Percentiles rank a stretch among this genome's conserved stretches.
Evolutionary conservation across 2,888 invertebrate genomes (phyloP).

Genomic region (Antheraea yamamai): DNA sequence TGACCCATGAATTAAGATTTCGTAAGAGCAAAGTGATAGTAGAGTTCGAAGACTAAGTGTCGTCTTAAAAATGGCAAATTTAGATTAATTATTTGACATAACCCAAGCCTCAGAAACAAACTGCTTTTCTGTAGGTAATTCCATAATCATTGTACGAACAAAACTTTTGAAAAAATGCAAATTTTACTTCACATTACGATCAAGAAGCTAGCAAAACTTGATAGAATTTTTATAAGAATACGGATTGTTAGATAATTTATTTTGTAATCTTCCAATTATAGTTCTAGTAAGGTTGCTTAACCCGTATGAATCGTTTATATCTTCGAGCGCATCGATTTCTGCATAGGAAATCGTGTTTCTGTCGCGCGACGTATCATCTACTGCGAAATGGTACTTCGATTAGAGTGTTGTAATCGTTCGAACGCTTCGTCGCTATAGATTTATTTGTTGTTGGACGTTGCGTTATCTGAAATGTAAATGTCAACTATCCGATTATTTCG

Average conservation of each 20-base stretch:
- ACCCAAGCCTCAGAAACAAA: no score
- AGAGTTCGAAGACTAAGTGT: no score
- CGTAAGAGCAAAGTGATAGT: no score
- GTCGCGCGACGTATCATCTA: not conserved
- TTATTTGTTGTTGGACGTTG: not conserved
- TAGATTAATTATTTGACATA: no score
- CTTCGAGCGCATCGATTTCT: not conserved
- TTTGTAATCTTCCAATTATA: not conserved
- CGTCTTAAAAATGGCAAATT: no score
- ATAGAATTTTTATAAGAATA: no score
- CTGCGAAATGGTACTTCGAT: not conserved
- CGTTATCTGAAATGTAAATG: conserved; percentile 7
- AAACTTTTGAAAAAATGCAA: no score
- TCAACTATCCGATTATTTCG: not conserved
- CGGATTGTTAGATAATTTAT: not conserved
- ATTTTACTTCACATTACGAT: no score
- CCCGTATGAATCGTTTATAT: not conserved
- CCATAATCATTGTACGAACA: no score
- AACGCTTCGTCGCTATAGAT: not conserved
- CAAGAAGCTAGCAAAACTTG: no score
- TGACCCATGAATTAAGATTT: no score
- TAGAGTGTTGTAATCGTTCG: not conserved
- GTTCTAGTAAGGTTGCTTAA: not conserved
- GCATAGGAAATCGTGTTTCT: not conserved
- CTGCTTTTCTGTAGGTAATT: no score